Base-by-base conservation (phyloP, 1,140 invertebrate genomes). In the Yoshiicerus persimilis region DNA sequence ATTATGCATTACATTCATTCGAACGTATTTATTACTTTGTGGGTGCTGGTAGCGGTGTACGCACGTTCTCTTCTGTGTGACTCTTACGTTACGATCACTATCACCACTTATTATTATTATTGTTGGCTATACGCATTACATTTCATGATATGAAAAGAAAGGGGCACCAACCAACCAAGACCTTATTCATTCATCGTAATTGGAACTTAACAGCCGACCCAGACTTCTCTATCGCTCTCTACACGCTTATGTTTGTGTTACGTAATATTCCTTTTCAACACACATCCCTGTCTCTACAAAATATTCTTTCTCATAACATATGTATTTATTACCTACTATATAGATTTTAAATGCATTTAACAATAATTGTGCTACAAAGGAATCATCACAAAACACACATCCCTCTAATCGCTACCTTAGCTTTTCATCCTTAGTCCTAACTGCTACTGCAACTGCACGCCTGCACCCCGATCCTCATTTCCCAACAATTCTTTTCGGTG, bases 1-100 rank as follows among this genome's bases (percentile, higher is more conserved):
- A 80, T 80, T 80, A 80, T 80, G 75, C 75, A 80, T 80, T 80
- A 80, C 75, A 80, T 80, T 80, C 75, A 80, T 80, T 38, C 34
- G 75, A 80, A 80, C 75, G 75, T 80, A 80, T 80, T 80, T 80
- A 80, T 80, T 80, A 80, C 75, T 38, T 80, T 80, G 30, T 80
- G 75, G 75, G 75, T 80, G 70, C 70, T 77, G 70, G 70, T 32
- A 34, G 70, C 20, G 70, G 75, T 36, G 75, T 23, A 80, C 75
- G 75, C 75, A 80, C 75, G 75, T 80, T 80, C 75, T 80, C 32
- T 25, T 80, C 75, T 36, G 32, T 80, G 27, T 70, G 66, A 30
- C 75, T 80, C 30, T 77, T 77, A 56, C 47, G 47, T 16, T 77
- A 25, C 32, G 34, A 16, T 80, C 75, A 23, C 20, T 66, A 16